Evolutionary conservation across 1,140 invertebrate genomes (phyloP).

Genomic region (Drepana arcuata): DNA sequence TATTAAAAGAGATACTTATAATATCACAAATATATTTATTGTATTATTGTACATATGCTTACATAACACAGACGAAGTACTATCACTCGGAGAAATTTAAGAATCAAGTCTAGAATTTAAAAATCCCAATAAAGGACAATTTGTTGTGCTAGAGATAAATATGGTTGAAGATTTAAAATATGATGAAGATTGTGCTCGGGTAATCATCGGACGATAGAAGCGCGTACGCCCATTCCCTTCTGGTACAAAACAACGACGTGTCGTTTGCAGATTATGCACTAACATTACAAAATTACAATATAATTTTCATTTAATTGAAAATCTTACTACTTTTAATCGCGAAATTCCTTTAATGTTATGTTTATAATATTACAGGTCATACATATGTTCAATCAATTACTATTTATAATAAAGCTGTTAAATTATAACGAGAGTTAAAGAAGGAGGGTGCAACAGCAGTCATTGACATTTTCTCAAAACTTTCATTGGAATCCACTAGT

Average conservation of each 20-base stretch:
- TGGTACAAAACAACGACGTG: conserved; percentile 3
- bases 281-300: background rate
- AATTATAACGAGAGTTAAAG: no score
- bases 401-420: no score
- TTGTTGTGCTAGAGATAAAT: conserved; percentile 31
- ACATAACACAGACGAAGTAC: conserved; percentile 54
- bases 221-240: conserved; percentile 4
- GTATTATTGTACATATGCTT: conserved; percentile 61
- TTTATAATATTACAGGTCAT: background rate
- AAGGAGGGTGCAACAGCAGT: no score
- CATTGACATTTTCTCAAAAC: no score
- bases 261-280: no score
- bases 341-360: background rate
- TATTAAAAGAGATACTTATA: conserved; percentile 17
- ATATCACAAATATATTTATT: conserved; percentile 67
- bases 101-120: conserved; percentile 24
- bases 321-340: background rate
- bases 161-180: conserved; percentile 15
- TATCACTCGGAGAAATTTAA: conserved; percentile 39
- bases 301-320: background rate
- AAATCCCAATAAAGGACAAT: conserved; percentile 46
- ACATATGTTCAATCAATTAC: background rate
- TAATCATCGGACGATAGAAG: conserved; percentile 7
- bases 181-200: conserved; percentile 11
- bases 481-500: no score